phyloP scores from a whole-genome alignment of 1,140 invertebrate species.

The Sesamia nonagrioides region DNA sequence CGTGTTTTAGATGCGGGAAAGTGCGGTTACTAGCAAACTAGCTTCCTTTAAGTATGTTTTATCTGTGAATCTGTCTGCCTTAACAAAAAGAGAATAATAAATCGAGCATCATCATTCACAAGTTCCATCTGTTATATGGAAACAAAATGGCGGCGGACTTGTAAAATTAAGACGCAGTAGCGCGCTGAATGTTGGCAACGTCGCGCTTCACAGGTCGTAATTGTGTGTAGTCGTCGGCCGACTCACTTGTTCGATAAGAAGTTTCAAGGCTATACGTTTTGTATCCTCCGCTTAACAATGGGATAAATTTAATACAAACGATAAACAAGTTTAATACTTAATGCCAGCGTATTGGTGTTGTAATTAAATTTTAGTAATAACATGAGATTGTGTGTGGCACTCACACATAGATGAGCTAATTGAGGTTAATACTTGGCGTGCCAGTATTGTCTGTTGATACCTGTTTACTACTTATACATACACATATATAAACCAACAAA shows the following conservation, averaged over 20 bases:
- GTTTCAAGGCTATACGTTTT: slow-evolving; percentile 82
- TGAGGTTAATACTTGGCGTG: slow-evolving; percentile 56
- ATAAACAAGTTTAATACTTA: slow-evolving; percentile 58
- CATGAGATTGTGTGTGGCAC: slow-evolving; percentile 46
- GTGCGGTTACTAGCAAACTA: neutral
- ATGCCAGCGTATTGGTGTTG: slow-evolving; percentile 41
- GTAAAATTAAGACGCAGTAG: slow-evolving; percentile 83
- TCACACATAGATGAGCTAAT: slow-evolving; percentile 53
- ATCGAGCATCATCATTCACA: slow-evolving; percentile 46
- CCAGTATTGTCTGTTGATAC: slow-evolving; percentile 12
- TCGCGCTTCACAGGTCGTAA: slow-evolving; percentile 66
- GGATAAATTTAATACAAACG: slow-evolving; percentile 69
- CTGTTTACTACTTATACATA: slow-evolving; percentile 40
- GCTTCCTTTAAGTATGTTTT: slow-evolving; percentile 31
- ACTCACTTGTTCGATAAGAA: slow-evolving; percentile 82
- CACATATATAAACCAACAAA: slow-evolving; percentile 11
- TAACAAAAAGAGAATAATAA: slow-evolving; percentile 29
- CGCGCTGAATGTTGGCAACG: slow-evolving; percentile 80
- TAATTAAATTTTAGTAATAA: slow-evolving; percentile 52
- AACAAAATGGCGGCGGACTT: slow-evolving; percentile 81
- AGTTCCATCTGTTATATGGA: slow-evolving; percentile 64
- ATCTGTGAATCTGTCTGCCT: slow-evolving; percentile 22
- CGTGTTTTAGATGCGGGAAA: slow-evolving; percentile 17
- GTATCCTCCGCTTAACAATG: slow-evolving; percentile 76
- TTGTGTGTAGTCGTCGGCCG: slow-evolving; percentile 55